Evolutionary conservation across 2,113 vertebrate genomes (phyloP).

Genomic region (Trematocara unimaculatum): DNA sequence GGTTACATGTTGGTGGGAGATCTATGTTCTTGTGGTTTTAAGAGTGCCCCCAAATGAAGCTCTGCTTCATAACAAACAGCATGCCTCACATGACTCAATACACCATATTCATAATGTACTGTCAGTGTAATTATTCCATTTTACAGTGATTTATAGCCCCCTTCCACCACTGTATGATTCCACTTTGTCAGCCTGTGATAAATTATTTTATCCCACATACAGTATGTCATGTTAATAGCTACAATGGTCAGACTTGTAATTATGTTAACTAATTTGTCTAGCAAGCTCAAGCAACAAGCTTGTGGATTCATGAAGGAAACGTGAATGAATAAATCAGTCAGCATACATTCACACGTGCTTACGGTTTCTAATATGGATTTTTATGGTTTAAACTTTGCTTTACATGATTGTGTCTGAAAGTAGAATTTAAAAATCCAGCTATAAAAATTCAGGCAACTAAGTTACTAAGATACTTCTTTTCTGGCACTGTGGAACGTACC

Average conservation of each 20-base stretch:
- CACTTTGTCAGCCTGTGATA: background rate
- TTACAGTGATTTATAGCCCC: background rate
- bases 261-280: slow-evolving; percentile 14
- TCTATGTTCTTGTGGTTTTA: background rate
- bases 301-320: slow-evolving; percentile 7
- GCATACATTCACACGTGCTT: background rate
- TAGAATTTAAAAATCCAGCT: background rate
- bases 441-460: background rate
- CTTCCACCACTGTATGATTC: background rate
- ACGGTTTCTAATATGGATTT: background rate
- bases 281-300: background rate
- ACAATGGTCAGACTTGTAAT: slow-evolving; percentile 14
- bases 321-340: background rate
- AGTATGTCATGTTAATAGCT: background rate
- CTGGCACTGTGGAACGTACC: background rate
- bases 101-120: background rate
- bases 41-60: background rate
- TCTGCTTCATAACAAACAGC: background rate
- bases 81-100: background rate
- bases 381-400: background rate
- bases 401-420: background rate
- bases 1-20: background rate
- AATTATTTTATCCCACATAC: slow-evolving; percentile 8
- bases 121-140: background rate
- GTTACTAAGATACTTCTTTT: background rate